A percentile compares a stretch with the other conserved stretches of the same genome.
Evolutionary conservation across 2,888 invertebrate genomes (phyloP).

Genomic region (Tetragnatha montana): DNA sequence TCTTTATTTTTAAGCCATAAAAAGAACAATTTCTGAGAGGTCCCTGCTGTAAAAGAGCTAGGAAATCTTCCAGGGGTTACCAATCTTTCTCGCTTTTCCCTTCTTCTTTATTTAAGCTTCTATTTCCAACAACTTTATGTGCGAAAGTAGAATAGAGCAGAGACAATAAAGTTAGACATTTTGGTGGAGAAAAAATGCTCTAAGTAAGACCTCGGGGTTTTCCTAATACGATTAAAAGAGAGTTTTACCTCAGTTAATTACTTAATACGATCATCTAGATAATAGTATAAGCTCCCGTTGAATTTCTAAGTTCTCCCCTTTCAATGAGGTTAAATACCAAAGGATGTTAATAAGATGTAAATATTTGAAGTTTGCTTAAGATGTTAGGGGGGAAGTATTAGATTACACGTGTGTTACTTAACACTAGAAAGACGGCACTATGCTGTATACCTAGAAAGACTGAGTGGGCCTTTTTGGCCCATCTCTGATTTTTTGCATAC

Average conservation of each 20-base stretch:
- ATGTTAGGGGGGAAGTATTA: not conserved
- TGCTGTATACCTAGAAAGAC: not conserved
- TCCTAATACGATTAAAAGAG: constrained; percentile 38
- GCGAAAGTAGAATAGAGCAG: not conserved
- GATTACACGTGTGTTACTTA: too few species aligned
- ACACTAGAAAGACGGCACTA: not conserved
- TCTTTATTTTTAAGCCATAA: not conserved
- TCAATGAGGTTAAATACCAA: constrained; percentile 12
- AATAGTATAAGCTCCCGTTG: constrained; percentile 43
- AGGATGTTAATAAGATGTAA: constrained; percentile 6
- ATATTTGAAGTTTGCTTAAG: constrained; percentile 24
- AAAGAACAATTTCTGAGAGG: not conserved
- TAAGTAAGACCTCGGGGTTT: constrained; percentile 1
- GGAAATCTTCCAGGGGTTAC: not conserved
- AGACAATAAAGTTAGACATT: constrained; percentile 2
- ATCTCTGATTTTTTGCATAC: too few species aligned
- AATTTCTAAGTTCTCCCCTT: constrained; percentile 41
- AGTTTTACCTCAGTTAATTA: constrained; percentile 39
- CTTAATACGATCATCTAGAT: constrained; percentile 49
- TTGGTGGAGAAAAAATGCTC: constrained; percentile 4
- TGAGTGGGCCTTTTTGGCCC: too few species aligned
- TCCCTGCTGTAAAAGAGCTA: not conserved
- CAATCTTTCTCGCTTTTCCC: not conserved
- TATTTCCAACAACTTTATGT: not conserved
- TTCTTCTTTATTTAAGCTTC: not conserved